Conservation (phyloP, 2,113 vertebrate genomes). For the Semnopithecus entellus region DNA sequence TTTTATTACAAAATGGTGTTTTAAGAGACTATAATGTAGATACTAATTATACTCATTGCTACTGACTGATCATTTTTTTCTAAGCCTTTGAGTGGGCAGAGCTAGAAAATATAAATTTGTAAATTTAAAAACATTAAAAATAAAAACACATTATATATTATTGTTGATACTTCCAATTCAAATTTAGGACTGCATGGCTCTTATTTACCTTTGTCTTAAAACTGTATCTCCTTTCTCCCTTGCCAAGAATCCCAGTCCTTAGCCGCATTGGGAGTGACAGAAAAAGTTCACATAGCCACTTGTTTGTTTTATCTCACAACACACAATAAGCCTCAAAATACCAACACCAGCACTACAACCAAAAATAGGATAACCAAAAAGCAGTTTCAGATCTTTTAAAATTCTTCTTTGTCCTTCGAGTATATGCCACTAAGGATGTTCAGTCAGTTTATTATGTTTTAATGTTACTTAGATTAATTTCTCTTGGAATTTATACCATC, state of each 20-base stretch:
- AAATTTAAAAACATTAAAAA: not conserved
- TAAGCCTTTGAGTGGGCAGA: not conserved
- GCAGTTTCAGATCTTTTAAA: not conserved
- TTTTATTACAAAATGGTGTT: not conserved
- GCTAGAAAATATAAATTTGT: conserved; percentile 2
- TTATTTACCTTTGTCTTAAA: not conserved
- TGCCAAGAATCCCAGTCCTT: not conserved
- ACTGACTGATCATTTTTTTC: not conserved
- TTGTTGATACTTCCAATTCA: not conserved
- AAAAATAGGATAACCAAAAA: not conserved
- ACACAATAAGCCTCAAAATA: not conserved
- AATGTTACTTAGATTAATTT: conserved; percentile 25
- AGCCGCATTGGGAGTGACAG: not conserved
- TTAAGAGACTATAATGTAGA: not conserved
- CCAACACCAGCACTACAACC: not conserved
- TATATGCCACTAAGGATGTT: not conserved
- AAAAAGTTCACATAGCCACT: not conserved
- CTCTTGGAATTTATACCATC: not conserved
- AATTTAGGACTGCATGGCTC: not conserved
- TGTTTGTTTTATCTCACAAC: not conserved
- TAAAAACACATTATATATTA: not conserved
- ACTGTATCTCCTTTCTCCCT: not conserved
- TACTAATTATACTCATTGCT: not conserved
- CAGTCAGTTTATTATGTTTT: not conserved
- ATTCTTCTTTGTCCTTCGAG: not conserved